Percentiles rank a stretch among this genome's conserved stretches.
Conservation (phyloP, 2,888 invertebrate species). For the Gasteruption jaculator region DNA sequence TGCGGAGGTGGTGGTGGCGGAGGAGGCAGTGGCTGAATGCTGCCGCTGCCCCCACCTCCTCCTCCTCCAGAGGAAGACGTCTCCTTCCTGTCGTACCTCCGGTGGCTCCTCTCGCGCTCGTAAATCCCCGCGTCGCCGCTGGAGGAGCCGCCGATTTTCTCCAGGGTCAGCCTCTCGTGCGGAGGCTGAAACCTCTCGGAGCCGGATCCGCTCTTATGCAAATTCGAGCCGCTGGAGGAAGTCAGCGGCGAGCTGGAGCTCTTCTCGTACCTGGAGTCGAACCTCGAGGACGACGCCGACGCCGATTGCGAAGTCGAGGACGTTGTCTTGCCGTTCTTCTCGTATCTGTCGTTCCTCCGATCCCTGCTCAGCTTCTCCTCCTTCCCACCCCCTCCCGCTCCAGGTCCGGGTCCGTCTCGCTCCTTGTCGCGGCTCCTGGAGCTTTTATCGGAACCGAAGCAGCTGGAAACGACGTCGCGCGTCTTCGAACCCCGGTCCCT, state of each 20-base stretch:
- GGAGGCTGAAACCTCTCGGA: constrained; percentile 37
- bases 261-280: no score
- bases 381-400: constrained; percentile 27
- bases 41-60: no score
- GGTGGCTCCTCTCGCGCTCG: constrained; percentile 30
- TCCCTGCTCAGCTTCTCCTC: no score
- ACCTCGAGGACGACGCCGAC: no score
- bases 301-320: no score
- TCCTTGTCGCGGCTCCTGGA: constrained; percentile 54
- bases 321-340: constrained; percentile 36
- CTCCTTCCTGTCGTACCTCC: no score
- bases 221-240: no score
- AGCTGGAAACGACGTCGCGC: no score
- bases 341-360: constrained; percentile 29
- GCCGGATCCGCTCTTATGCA: constrained; percentile 36
- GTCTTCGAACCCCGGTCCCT: constrained; percentile 53
- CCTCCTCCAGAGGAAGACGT: no score
- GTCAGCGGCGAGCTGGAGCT: no score
- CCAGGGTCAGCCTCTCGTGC: constrained; percentile 23
- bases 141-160: constrained; percentile 24
- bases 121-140: constrained; percentile 21
- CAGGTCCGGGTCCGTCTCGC: constrained; percentile 25
- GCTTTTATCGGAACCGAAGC: constrained; percentile 50
- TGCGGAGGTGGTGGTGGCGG: constrained; percentile 21
- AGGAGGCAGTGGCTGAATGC: constrained; percentile 18